phyloP scores from a whole-genome alignment of 2,113 vertebrate species.

The Thunnus thynnus region DNA sequence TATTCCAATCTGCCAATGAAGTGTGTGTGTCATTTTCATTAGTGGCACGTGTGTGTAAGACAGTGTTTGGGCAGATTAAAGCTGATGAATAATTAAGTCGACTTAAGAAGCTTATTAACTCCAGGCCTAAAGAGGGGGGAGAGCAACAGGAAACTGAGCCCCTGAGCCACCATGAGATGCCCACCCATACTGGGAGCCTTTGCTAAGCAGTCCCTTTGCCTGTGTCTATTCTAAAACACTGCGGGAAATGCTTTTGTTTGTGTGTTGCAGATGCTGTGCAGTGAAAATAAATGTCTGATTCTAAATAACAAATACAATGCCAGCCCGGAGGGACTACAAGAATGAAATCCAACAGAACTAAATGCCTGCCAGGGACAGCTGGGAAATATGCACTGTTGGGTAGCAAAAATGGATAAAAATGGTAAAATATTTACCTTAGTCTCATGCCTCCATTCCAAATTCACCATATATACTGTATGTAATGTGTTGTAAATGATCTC shows the following conservation, averaged over 20 bases:
- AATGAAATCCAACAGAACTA: neutral
- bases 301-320: neutral
- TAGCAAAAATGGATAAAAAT: too few relatives aligned
- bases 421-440: too few relatives aligned
- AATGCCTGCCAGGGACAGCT: neutral
- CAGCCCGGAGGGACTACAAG: neutral
- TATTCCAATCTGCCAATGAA: neutral
- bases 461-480: too few relatives aligned
- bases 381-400: neutral
- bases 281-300: conserved; percentile 7
- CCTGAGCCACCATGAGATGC: conserved; percentile 42
- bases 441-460: too few relatives aligned
- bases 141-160: conserved; percentile 64
- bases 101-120: conserved; percentile 79
- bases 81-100: conserved; percentile 77
- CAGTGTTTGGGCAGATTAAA: conserved; percentile 68
- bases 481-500: too few relatives aligned
- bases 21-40: conserved; percentile 22
- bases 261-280: neutral
- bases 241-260: neutral
- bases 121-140: conserved; percentile 49
- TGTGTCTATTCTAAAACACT: conserved; percentile 14
- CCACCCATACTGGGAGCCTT: conserved; percentile 28
- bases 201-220: conserved; percentile 10
- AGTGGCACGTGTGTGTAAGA: conserved; percentile 31